phyloP scores from a whole-genome alignment of 2,113 vertebrate species.

The Oryzias woworae region DNA sequence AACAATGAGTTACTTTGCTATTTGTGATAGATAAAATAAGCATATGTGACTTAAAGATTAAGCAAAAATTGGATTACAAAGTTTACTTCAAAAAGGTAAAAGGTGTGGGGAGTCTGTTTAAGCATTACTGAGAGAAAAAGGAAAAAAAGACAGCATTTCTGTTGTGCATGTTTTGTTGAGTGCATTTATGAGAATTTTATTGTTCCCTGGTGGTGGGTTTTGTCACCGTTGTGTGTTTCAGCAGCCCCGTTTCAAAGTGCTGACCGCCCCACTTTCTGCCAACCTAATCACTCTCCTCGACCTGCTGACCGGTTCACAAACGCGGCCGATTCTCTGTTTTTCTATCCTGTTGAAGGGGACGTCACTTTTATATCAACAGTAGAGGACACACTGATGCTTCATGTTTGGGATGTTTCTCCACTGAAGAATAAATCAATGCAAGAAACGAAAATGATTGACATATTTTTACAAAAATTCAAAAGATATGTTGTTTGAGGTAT shows the following conservation, averaged over 20 bases:
- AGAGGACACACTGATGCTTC: conserved; percentile 29
- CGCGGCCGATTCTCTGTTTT: conserved; percentile 40
- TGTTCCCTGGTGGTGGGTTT: conserved; percentile 52
- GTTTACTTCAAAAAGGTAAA: neutral
- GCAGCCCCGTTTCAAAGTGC: conserved; percentile 64
- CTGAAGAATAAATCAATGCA: conserved; percentile 25
- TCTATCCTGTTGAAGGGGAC: conserved; percentile 19
- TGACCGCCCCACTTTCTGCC: conserved; percentile 37
- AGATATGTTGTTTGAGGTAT: conserved; percentile 66
- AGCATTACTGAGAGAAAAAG: neutral
- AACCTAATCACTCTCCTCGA: conserved; percentile 46
- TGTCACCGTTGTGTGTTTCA: conserved; percentile 66
- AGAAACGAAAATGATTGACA: conserved; percentile 23
- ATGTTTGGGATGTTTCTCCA: conserved; percentile 16
- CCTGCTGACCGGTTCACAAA: conserved; percentile 22
- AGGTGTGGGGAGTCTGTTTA: neutral
- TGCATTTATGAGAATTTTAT: conserved; percentile 48
- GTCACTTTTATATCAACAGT: conserved; percentile 7
- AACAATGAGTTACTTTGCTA: neutral
- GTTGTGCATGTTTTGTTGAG: conserved; percentile 43
- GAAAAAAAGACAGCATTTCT: conserved; percentile 59
- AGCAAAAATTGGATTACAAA: neutral
- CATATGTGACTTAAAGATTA: too few relatives aligned
- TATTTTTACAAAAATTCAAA: conserved; percentile 10
- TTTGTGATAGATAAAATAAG: too few relatives aligned